These are phyloP conservation scores for Colistium nudipinnis DNA, from an alignment of 2,113 vertebrate genomes.

Conservation along the genomic window DNA sequence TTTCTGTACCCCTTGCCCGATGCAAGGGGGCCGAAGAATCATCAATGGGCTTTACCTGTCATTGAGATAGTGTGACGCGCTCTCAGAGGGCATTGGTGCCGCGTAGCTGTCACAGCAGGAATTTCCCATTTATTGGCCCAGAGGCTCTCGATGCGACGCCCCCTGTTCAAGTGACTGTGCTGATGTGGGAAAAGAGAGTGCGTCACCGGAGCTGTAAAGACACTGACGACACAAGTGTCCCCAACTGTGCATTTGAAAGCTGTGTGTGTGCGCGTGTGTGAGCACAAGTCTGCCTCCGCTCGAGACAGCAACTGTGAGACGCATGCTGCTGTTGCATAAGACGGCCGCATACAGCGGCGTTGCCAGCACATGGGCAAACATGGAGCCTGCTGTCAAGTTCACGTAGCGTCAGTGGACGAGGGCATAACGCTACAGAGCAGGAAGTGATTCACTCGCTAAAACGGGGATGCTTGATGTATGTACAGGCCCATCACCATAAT, in stretches of 20 bases:
- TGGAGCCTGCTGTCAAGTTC: conserved; percentile 56
- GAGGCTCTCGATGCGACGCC: conserved; percentile 40
- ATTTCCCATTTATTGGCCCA: conserved; percentile 48
- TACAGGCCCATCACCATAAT: conserved; percentile 24
- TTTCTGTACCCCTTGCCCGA: not conserved
- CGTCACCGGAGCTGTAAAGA: conserved; percentile 65
- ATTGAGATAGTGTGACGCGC: conserved; percentile 48
- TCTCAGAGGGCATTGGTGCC: conserved; percentile 43
- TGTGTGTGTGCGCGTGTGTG: conserved; percentile 17
- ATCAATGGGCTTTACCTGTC: conserved; percentile 42
- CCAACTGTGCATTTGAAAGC: conserved; percentile 49
- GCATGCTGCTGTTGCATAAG: conserved; percentile 34
- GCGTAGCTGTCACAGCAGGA: conserved; percentile 35
- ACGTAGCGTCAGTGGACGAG: conserved; percentile 42
- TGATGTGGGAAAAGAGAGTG: conserved; percentile 60
- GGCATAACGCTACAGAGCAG: conserved; percentile 34
- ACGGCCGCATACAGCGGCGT: conserved; percentile 24
- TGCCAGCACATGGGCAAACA: conserved; percentile 33
- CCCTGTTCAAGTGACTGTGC: conserved; percentile 57
- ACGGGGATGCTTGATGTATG: conserved; percentile 18
- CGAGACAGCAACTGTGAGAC: conserved; percentile 30
- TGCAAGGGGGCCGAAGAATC: conserved; percentile 15
- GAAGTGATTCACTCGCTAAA: conserved; percentile 35
- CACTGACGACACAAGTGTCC: conserved; percentile 65
- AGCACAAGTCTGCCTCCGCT: conserved; percentile 27